Evolutionary conservation across 2,113 vertebrate genomes (phyloP).

Genomic region (Mastomys natalensis): DNA sequence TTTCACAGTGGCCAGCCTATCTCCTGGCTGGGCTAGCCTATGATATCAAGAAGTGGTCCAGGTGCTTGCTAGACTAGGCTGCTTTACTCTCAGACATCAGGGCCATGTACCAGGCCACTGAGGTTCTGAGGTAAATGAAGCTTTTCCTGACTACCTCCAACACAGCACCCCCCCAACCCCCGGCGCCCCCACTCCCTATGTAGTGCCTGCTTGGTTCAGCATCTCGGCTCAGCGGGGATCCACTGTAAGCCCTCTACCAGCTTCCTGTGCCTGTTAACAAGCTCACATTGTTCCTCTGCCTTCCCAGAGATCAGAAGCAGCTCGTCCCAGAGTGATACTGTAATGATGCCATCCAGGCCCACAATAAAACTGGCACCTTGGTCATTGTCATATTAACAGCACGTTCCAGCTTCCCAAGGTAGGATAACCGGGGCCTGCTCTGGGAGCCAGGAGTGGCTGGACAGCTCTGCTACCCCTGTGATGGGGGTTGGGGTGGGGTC

Average conservation of each 20-base stretch:
- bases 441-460: background rate
- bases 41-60: background rate
- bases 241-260: background rate
- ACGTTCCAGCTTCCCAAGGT: background rate
- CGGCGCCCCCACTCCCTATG: rapidly evolving
- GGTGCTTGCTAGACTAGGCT: background rate
- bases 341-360: background rate
- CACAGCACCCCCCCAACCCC: background rate
- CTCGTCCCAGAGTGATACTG: background rate
- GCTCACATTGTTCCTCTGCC: background rate
- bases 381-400: rapidly evolving
- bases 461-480: no score
- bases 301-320: background rate
- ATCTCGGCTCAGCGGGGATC: background rate
- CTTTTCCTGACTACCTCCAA: rapidly evolving
- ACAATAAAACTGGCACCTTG: background rate
- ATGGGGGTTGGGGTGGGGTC: background rate
- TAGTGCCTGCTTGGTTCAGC: background rate
- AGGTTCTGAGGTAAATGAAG: background rate
- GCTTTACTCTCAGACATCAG: rapidly evolving
- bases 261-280: background rate
- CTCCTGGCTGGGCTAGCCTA: no score
- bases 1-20: background rate
- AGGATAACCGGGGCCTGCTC: background rate
- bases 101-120: background rate